These are phyloP conservation scores for Periphyllus acericola DNA, from an alignment of 2,888 invertebrate genomes.

Conservation along the genomic window DNA sequence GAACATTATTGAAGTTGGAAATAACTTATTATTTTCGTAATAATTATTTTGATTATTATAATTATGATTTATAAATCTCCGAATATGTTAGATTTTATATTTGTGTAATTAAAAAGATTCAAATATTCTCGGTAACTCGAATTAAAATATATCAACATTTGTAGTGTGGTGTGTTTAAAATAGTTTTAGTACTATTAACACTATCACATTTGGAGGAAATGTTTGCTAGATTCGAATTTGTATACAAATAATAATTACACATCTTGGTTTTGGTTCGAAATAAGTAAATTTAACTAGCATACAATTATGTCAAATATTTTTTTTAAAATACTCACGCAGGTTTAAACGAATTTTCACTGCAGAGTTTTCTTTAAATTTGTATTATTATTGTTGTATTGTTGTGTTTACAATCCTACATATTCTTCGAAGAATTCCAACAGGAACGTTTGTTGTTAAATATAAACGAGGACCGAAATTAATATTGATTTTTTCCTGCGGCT, in stretches of 20 bases:
- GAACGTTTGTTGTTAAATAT: not conserved
- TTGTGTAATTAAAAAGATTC: not conserved
- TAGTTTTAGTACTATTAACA: not conserved
- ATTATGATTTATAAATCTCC: not conserved
- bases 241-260: not conserved
- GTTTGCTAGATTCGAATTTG: not conserved
- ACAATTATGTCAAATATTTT: not conserved
- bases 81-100: not conserved
- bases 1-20: not conserved
- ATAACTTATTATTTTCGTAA: not conserved
- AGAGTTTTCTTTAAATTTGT: not conserved
- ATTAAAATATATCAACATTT: not conserved
- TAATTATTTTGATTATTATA: not conserved
- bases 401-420: not conserved
- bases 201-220: not conserved
- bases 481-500: conserved; percentile 15
- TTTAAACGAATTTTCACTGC: not conserved
- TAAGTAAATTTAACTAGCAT: not conserved
- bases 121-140: not conserved
- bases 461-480: not conserved
- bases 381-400: not conserved
- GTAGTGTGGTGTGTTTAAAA: not conserved
- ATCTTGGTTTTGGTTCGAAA: not conserved
- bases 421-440: not conserved
- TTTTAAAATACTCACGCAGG: not conserved